A percentile compares a stretch with the other conserved stretches of the same genome.
Evolutionary conservation across 2,113 vertebrate genomes (phyloP).

Genomic region (Plotosus lineatus): DNA sequence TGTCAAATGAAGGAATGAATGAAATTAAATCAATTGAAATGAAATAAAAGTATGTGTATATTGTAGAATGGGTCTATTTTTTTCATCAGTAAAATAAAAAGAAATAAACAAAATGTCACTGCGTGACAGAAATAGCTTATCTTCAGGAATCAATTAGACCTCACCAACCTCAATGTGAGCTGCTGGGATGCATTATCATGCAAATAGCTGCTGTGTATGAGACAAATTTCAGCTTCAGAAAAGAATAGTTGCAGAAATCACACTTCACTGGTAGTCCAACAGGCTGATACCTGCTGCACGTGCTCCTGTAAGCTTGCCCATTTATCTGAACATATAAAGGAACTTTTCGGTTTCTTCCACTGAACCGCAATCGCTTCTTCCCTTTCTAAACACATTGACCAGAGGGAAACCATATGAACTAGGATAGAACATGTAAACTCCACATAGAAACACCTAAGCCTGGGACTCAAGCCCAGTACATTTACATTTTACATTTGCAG

Average conservation of each 20-base stretch:
- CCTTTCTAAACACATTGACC: slow-evolving; percentile 21
- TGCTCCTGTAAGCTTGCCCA: slow-evolving; percentile 30
- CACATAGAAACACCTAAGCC: too few species aligned
- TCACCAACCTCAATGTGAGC: slow-evolving; percentile 34
- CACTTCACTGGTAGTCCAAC: slow-evolving; percentile 20
- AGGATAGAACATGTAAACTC: too few species aligned
- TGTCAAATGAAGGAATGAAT: too few species aligned
- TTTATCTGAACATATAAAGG: slow-evolving; percentile 29
- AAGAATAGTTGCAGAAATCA: slow-evolving; percentile 27
- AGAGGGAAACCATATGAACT: too few species aligned
- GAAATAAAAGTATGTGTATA: background rate
- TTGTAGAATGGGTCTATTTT: background rate
- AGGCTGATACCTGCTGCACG: slow-evolving; percentile 46
- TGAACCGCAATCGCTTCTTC: background rate
- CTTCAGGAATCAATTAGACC: slow-evolving; percentile 36
- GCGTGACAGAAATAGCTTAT: slow-evolving; percentile 5
- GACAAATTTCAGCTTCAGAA: slow-evolving; percentile 6
- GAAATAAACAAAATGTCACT: background rate
- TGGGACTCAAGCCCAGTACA: too few species aligned
- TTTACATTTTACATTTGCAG: too few species aligned
- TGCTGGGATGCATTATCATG: slow-evolving; percentile 7
- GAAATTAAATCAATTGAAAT: too few species aligned
- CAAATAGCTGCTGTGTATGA: slow-evolving; percentile 35
- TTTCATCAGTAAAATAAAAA: background rate
- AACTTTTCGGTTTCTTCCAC: slow-evolving; percentile 36